Conservation (phyloP, 2,113 vertebrate species). For the Pedetes capensis region DNA sequence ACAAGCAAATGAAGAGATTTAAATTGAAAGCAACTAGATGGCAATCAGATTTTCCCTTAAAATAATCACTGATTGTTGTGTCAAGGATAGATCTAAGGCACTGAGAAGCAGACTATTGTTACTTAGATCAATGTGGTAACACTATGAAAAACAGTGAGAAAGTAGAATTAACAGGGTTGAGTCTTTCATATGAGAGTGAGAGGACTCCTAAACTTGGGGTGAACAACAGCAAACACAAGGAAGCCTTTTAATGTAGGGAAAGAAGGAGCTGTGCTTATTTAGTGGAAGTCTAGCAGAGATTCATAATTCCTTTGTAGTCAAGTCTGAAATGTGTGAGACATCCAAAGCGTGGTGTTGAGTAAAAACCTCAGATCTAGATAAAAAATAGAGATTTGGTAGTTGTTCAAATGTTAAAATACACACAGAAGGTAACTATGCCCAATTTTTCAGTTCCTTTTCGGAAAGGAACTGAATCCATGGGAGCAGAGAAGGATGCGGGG, state of each 20-base stretch:
- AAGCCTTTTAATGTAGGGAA: not conserved
- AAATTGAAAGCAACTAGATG: not conserved
- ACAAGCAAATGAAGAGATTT: not conserved
- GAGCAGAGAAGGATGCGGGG: not conserved
- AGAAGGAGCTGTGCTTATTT: not conserved
- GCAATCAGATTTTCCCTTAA: not conserved
- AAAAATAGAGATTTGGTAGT: not conserved
- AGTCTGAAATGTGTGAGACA: not conserved
- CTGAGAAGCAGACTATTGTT: not conserved
- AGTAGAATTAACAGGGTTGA: not conserved
- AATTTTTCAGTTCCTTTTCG: not conserved
- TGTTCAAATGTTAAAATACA: not conserved
- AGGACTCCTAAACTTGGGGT: not conserved
- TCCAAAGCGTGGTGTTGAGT: not conserved
- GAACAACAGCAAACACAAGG: not conserved
- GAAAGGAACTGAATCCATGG: not conserved
- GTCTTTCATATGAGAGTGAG: not conserved
- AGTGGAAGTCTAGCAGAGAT: not conserved
- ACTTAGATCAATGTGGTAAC: not conserved
- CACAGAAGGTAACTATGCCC: not conserved
- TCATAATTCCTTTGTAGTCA: not conserved
- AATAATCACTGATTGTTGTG: not conserved
- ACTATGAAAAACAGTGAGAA: not conserved
- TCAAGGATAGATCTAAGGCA: not conserved
- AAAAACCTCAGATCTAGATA: not conserved